Conservation (phyloP, 1,140 invertebrate species). For the Diabrotica virgifera region DNA sequence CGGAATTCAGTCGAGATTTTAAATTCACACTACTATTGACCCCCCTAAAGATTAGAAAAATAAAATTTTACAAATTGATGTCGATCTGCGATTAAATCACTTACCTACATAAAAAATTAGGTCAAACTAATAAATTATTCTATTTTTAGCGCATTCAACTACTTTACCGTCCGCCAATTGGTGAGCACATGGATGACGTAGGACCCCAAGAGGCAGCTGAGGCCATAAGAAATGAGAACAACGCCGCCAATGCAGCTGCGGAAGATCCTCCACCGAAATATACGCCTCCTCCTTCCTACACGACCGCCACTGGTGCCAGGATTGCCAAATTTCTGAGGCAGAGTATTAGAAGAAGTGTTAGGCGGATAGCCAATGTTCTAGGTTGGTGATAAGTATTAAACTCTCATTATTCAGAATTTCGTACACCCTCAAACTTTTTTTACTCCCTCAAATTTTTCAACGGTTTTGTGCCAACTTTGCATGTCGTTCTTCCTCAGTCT, state of each 20-base stretch:
- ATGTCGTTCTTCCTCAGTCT: too few relatives aligned
- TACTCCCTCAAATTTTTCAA: too few relatives aligned
- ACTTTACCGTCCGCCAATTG: conserved; percentile 66
- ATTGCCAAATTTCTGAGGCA: conserved; percentile 76
- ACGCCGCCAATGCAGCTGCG: conserved; percentile 44
- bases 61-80: neutral
- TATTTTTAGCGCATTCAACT: conserved; percentile 68
- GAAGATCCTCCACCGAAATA: conserved; percentile 90
- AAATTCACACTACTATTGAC: too few relatives aligned
- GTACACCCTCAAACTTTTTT: too few relatives aligned
- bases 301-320: conserved; percentile 81
- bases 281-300: conserved; percentile 87
- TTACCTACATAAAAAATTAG: neutral
- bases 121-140: conserved; percentile 10
- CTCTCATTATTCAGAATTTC: neutral
- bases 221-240: conserved; percentile 39
- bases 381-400: conserved; percentile 43
- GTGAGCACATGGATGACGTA: conserved; percentile 48
- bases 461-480: too few relatives aligned
- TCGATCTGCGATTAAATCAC: too few relatives aligned
- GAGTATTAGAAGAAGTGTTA: conserved; percentile 75
- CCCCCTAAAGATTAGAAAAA: too few relatives aligned
- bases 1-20: too few relatives aligned
- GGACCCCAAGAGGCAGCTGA: conserved; percentile 40
- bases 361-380: conserved; percentile 59